Evolutionary conservation across 2,113 vertebrate species (phyloP), one percentile per base, ranked within the genome.

Genomic region (Lophura nycthemera): DNA sequence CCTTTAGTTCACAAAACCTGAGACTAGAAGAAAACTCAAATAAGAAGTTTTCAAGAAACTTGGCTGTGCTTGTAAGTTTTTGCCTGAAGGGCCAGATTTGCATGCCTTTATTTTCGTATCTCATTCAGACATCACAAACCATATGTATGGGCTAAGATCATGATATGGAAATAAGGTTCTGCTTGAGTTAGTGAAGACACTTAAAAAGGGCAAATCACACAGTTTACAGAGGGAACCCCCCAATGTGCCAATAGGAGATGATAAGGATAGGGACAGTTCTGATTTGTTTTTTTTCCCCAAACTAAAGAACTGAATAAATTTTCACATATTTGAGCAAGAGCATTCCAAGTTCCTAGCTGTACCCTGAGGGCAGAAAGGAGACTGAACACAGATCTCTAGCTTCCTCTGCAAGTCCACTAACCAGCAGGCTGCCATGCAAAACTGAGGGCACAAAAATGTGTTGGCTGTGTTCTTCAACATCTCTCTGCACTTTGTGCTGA

Each of bases 341-440:
- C 6, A 20, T 0, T 0, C 2, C 19, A 19, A 72, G 29, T 34
- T 9, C 12, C 42, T 34, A 29, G 34, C 6, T 75, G 34, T 56
- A 14, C 52, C 22, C 59, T 73, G 40, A 52, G 34, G 22, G n/a
- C 18, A 85, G 48, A 10, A 83, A 79, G 38, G 10, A 43, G 2
- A 18, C 43, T 57, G 59, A 76, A 52, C 27, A 70, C 22, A 48
- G 8, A 65, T 36, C 38, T 92, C 43, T 45, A 90, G 34, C 32
- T 83, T 79, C 30, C 34, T 79, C 54, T 79, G 25, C 13, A n/a
- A 76, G 60, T 20, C 29, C 45, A 34, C 43, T 56, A 71, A 54
- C 18, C 34, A 50, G 30, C 19, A 82, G 25, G 20, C n/a, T 18
- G 22, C 32, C 32, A 6, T 52, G 64, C 59, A 60, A 79, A 52